These are phyloP conservation scores for Myotis findleyi DNA, from an alignment of 2,797 vertebrate species.

Conservation along the genomic window DNA sequence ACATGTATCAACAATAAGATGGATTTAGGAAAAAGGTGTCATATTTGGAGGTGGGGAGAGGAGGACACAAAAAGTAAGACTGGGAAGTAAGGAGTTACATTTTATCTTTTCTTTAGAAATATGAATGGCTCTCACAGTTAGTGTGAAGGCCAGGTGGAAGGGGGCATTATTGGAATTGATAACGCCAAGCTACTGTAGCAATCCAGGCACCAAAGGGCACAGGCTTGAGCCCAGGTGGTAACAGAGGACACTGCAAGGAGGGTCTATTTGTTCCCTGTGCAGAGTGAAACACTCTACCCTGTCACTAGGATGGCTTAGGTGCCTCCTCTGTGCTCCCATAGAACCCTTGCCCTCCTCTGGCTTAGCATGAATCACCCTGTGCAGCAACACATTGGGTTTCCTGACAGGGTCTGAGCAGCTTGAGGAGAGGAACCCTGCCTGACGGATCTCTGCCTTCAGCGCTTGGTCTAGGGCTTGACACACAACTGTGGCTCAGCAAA, in stretches of 20 bases:
- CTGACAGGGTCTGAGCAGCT: neutral
- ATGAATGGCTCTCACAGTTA: neutral
- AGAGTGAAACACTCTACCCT: neutral
- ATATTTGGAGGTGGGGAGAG: neutral
- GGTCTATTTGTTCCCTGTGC: neutral
- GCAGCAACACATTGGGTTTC: neutral
- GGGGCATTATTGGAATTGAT: neutral
- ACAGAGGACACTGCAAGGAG: neutral
- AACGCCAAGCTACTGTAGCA: neutral
- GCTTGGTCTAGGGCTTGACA: neutral
- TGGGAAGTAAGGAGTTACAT: neutral
- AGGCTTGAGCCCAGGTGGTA: neutral
- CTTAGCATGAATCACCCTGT: neutral
- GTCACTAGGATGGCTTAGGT: neutral
- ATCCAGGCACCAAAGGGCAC: neutral
- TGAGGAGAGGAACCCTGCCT: neutral
- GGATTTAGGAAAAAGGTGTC: neutral
- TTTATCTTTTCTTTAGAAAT: constrained; percentile 37
- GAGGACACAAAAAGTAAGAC: neutral
- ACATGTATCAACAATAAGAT: neutral
- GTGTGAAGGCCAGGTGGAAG: neutral
- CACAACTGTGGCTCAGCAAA: neutral
- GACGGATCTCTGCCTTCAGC: neutral
- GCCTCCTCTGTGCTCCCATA: neutral
- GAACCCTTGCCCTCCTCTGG: neutral